These are phyloP conservation scores for Listronotus oregonensis DNA, from an alignment of 1,140 invertebrate genomes.

Conservation along the genomic window DNA sequence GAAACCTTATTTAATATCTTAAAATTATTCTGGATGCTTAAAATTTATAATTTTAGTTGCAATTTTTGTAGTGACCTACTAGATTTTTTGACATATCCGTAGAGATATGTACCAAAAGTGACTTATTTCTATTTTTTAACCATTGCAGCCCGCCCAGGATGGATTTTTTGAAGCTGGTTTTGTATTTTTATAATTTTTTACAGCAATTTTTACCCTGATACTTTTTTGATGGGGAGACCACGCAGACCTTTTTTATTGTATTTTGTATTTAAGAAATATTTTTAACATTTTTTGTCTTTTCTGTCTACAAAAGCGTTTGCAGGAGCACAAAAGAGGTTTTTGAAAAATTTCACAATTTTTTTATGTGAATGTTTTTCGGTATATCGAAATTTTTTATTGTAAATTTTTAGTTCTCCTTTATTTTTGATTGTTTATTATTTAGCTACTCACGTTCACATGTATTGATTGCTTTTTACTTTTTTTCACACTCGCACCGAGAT, in stretches of 20 bases:
- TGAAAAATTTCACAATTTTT: constrained; percentile 34
- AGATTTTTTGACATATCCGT: constrained; percentile 55
- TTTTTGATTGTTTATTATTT: constrained; percentile 45
- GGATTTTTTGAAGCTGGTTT: constrained; percentile 54
- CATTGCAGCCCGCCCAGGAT: constrained; percentile 54
- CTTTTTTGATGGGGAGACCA: constrained; percentile 33
- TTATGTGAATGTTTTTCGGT: constrained; percentile 22
- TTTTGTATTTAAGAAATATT: constrained; percentile 24
- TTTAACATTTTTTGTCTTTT: constrained; percentile 41
- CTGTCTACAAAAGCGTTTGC: constrained; percentile 59
- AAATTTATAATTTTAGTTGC: constrained; percentile 14
- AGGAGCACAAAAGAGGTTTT: constrained; percentile 53
- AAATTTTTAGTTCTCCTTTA: constrained; percentile 30
- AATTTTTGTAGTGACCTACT: constrained; percentile 16
- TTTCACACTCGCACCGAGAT: constrained; percentile 66
- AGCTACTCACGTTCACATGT: constrained; percentile 71
- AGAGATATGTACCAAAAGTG: constrained; percentile 51
- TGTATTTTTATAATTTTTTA: constrained; percentile 53
- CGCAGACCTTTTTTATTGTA: constrained; percentile 11
- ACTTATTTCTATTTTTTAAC: constrained; percentile 51
- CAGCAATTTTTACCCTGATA: constrained; percentile 45
- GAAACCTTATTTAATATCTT: too few species aligned
- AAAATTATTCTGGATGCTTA: background rate
- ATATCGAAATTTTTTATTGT: constrained; percentile 31
- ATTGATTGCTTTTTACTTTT: constrained; percentile 66